Evolutionary conservation across 2,797 vertebrate genomes (phyloP), one percentile per base, ranked within the genome.

Genomic region (Remorina albescens): DNA sequence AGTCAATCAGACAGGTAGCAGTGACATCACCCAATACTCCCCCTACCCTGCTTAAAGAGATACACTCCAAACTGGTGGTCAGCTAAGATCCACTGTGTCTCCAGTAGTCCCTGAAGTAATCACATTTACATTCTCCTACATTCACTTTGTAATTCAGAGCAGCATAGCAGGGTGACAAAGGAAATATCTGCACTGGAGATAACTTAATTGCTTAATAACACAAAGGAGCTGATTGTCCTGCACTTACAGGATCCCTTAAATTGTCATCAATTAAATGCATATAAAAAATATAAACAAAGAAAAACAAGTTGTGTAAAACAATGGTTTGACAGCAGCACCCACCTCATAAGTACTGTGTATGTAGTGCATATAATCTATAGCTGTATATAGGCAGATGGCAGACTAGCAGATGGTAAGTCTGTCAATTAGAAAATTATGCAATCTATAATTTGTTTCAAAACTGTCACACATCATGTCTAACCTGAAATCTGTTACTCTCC

Each of bases 1-100:
- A 85, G 75, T 88, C 86, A 81, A 44, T 85, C 72, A 78, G 87
- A 87, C 77, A 82, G 88, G 77, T 86, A 82, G 80, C 76, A 32
- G 64, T 86, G 85, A 87, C 85, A 84, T 92, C 90, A 89, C 79
- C 80, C 68, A 59, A 74, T 57, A 41, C 69, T 10, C 46, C 67
- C 34, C 58, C 46, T 54, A 34, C n/a, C 42, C 59, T 8, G 6
- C 30, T 71, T 51, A 59, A 53, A 75, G 65, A 63, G 64, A 68
- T 34, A 64, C n/a, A 61, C 46, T 11, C 32, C 37, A 54, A 55
- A 28, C 6, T 9, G 6, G 32, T 47, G 70, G 59, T 56, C 61
- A 83, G 63, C 58, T 18, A 26, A 67, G 53, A 30, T 19, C 59
- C 56, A 4, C 11, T 60, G 56, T 12, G 30, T 60, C 21, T 47